A percentile compares a stretch with the other conserved stretches of the same genome.
Evolutionary conservation across 2,113 vertebrate species (phyloP).

Genomic region (Cinclus mexicanus): DNA sequence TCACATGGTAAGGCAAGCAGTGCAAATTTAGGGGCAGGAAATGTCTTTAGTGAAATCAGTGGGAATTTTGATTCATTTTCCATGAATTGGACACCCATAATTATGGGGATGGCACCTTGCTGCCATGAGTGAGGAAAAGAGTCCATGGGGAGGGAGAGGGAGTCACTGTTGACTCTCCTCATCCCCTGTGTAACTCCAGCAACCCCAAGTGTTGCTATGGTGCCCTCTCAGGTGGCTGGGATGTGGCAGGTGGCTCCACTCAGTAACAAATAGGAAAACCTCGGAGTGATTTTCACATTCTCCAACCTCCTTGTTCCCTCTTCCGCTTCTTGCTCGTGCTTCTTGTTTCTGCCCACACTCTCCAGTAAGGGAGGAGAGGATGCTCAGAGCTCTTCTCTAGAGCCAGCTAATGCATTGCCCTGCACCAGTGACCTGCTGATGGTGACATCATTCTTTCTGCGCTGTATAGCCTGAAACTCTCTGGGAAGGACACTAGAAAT

Average conservation of each 20-base stretch:
- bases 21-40: background rate
- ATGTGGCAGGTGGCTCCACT: slow-evolving; percentile 63
- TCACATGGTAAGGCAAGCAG: background rate
- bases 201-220: slow-evolving; percentile 76
- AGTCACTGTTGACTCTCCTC: background rate
- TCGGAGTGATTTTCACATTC: background rate
- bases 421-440: background rate
- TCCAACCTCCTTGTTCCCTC: background rate
- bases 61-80: background rate
- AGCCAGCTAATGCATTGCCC: background rate
- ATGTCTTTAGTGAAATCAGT: background rate
- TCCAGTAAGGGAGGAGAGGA: background rate
- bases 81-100: background rate
- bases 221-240: slow-evolving; percentile 73
- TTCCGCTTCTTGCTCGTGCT: background rate
- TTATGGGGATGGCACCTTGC: background rate
- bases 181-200: slow-evolving; percentile 13
- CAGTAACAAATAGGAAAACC: slow-evolving; percentile 59
- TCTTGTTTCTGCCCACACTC: background rate
- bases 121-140: background rate
- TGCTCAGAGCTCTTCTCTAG: background rate
- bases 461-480: background rate
- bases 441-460: background rate
- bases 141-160: background rate
- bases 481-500: background rate